A percentile compares a stretch with the other conserved stretches of the same genome.
These are phyloP conservation scores for Euphydryas editha DNA, from an alignment of 2,888 invertebrate species.

Conservation along the genomic window DNA sequence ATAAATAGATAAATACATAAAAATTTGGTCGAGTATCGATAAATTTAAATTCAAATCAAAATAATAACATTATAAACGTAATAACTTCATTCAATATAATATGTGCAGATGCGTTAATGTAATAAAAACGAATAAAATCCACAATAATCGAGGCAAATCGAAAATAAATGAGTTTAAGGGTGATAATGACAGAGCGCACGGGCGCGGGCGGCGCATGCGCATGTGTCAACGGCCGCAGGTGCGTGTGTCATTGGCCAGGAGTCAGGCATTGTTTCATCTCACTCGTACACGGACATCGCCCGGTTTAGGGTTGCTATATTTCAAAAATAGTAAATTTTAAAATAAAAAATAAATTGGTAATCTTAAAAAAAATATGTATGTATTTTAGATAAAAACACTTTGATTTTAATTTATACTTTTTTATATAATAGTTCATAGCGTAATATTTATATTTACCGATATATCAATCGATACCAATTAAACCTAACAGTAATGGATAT, in stretches of 20 bases:
- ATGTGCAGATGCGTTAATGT: background rate
- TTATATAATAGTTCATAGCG: no score
- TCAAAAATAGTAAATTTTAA: background rate
- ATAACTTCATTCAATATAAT: background rate
- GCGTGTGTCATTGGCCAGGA: conserved; percentile 70
- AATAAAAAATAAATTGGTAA: background rate
- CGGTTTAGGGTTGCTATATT: background rate
- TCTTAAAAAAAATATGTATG: no score
- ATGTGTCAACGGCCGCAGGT: conserved; percentile 79
- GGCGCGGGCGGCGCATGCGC: conserved; percentile 64
- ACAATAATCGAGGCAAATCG: conserved; percentile 16
- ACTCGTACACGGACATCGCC: conserved; percentile 31
- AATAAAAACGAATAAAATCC: background rate
- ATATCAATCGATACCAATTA: no score
- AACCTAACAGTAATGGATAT: no score
- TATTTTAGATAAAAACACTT: no score
- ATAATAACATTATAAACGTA: background rate
- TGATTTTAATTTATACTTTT: no score
- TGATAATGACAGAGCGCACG: conserved; percentile 54
- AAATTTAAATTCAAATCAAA: background rate
- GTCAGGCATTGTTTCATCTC: conserved; percentile 64
- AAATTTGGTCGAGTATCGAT: background rate
- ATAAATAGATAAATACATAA: no score
- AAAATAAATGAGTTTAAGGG: conserved; percentile 31
- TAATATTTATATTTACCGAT: no score